Evolutionary conservation across 1,140 invertebrate species (phyloP).

Genomic region (Sarcophaga bullata): DNA sequence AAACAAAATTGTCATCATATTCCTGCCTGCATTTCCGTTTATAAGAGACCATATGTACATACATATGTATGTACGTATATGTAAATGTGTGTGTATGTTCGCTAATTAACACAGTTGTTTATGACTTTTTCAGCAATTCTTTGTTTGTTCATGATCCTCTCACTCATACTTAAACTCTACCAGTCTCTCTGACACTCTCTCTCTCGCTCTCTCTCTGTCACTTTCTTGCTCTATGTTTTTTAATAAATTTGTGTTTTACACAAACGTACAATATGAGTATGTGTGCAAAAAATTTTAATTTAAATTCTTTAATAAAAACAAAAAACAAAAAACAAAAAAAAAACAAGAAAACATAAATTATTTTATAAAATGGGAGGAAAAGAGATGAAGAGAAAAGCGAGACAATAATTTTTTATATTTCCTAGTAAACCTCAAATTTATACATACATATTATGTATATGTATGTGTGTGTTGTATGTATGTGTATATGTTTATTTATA

Average conservation of each 20-base stretch:
- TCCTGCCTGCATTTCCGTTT: background rate
- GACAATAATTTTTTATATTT: background rate
- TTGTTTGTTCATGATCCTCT: background rate
- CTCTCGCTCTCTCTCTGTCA: background rate
- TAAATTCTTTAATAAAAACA: constrained; percentile 27
- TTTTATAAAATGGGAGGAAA: background rate
- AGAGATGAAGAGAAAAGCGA: background rate
- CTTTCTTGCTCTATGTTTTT: background rate
- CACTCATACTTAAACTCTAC: background rate
- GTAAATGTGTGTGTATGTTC: too few species aligned
- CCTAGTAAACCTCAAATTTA: constrained; percentile 15
- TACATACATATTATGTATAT: background rate
- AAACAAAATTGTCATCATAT: background rate
- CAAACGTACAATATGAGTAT: background rate
- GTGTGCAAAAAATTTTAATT: constrained; percentile 30
- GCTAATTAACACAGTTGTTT: constrained; percentile 39
- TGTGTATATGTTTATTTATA: background rate
- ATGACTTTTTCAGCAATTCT: constrained; percentile 1
- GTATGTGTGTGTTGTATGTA: background rate
- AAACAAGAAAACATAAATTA: background rate
- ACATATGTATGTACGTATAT: too few species aligned
- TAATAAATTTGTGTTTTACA: background rate
- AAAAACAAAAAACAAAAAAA: background rate
- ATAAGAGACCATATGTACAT: too few species aligned
- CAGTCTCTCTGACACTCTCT: too few species aligned